Percentiles rank a stretch among this genome's conserved stretches.
phyloP scores from a whole-genome alignment of 2,113 vertebrate genomes.

The Larimichthys polyactis region DNA sequence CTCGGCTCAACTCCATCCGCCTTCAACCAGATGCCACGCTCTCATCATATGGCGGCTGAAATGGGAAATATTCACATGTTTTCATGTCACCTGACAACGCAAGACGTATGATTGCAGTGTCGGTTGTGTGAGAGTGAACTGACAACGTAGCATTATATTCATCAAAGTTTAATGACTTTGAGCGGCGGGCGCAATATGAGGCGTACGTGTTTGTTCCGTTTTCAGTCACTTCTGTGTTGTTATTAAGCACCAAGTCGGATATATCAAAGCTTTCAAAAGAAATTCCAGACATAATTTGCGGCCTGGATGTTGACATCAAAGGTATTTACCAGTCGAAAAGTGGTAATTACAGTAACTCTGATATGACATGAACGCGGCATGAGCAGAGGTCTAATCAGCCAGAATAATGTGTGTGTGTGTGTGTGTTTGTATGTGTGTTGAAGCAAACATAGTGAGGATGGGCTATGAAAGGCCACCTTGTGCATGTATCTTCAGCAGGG shows the following conservation, averaged over 20 bases:
- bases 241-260: neutral
- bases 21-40: neutral
- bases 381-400: slow-evolving; percentile 1
- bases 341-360: neutral
- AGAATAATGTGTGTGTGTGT: neutral
- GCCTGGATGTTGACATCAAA: neutral
- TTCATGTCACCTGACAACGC: neutral
- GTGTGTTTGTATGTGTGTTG: neutral
- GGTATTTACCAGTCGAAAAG: neutral
- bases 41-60: neutral
- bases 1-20: neutral
- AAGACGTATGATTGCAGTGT: neutral
- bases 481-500: neutral
- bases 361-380: neutral
- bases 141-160: neutral
- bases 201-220: neutral
- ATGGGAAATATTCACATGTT: neutral
- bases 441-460: neutral
- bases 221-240: neutral
- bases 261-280: slow-evolving; percentile 2
- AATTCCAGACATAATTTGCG: neutral
- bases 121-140: neutral
- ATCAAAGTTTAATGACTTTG: neutral
- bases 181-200: neutral
- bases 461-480: neutral